Percentiles rank a stretch among this genome's conserved stretches.
phyloP scores from a whole-genome alignment of 2,888 invertebrate genomes.

The Sepiola atlantica region DNA sequence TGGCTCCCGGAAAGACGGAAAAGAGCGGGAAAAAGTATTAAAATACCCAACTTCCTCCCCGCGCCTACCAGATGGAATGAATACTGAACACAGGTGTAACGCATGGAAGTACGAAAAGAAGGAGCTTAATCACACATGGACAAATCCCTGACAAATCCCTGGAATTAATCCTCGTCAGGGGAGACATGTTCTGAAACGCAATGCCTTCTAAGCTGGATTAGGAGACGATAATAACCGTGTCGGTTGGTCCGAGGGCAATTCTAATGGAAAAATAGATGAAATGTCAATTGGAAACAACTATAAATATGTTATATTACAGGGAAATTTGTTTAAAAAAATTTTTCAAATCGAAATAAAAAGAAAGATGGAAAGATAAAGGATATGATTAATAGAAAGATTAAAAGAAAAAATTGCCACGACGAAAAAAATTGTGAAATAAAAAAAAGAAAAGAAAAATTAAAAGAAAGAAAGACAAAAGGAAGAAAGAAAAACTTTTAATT shows the following conservation, averaged over 20 bases:
- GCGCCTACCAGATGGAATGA: not conserved
- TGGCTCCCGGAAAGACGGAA: not conserved
- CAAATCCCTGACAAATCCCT: slow-evolving; percentile 1
- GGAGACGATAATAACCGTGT: not conserved
- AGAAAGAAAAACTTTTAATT: too few relatives aligned
- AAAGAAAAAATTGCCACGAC: too few relatives aligned
- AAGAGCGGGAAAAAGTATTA: not conserved
- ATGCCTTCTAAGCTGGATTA: not conserved
- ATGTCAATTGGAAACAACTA: not conserved
- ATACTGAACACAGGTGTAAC: not conserved
- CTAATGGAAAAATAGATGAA: not conserved
- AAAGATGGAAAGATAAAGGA: too few relatives aligned
- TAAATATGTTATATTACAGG: too few relatives aligned
- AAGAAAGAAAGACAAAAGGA: too few relatives aligned
- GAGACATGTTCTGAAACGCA: not conserved
- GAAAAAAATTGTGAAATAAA: too few relatives aligned
- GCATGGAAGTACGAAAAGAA: not conserved
- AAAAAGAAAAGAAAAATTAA: too few relatives aligned
- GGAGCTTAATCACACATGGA: not conserved
- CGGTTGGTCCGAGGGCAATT: not conserved
- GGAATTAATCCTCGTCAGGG: not conserved
- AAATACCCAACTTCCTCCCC: not conserved
- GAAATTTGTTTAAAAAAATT: too few relatives aligned
- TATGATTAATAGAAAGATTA: too few relatives aligned
- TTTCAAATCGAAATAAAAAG: too few relatives aligned